These are phyloP conservation scores for Cepaea hortensis DNA, from an alignment of 2,888 invertebrate species.

Conservation along the genomic window DNA sequence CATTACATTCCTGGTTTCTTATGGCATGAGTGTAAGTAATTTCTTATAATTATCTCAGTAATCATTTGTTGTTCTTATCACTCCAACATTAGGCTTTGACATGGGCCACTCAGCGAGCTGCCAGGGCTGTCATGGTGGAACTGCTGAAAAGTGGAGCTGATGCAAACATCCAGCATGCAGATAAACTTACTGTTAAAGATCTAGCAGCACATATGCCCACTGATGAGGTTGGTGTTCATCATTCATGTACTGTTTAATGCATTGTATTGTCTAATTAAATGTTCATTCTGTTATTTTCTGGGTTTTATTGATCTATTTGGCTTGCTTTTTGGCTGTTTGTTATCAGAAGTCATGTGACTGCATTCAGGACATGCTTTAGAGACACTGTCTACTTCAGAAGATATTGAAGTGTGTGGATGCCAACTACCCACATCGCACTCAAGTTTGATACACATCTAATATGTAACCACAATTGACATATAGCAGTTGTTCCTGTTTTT, in stretches of 20 bases:
- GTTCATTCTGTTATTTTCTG: background rate
- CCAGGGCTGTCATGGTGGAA: slow-evolving; percentile 66
- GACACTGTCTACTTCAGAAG: no score
- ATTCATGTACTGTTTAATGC: background rate
- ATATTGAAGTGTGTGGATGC: no score
- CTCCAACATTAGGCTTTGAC: slow-evolving; percentile 68
- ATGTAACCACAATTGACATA: no score
- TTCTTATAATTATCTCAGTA: background rate
- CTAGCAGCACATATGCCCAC: slow-evolving; percentile 62
- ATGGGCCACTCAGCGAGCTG: slow-evolving; percentile 74
- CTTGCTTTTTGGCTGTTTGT: background rate
- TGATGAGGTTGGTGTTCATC: slow-evolving; percentile 58
- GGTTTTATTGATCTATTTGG: background rate
- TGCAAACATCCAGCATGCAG: slow-evolving; percentile 60
- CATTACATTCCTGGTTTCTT: background rate
- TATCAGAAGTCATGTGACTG: no score
- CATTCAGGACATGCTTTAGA: no score
- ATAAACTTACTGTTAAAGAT: slow-evolving; percentile 70
- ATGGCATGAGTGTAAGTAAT: background rate
- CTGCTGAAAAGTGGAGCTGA: slow-evolving; percentile 72
- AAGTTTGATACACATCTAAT: no score
- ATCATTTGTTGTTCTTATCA: background rate
- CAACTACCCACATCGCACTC: no score
- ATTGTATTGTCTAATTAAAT: background rate
- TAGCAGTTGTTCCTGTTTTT: no score